phyloP scores from a whole-genome alignment of 1,140 invertebrate species.

The Harlomillsia oculata region DNA sequence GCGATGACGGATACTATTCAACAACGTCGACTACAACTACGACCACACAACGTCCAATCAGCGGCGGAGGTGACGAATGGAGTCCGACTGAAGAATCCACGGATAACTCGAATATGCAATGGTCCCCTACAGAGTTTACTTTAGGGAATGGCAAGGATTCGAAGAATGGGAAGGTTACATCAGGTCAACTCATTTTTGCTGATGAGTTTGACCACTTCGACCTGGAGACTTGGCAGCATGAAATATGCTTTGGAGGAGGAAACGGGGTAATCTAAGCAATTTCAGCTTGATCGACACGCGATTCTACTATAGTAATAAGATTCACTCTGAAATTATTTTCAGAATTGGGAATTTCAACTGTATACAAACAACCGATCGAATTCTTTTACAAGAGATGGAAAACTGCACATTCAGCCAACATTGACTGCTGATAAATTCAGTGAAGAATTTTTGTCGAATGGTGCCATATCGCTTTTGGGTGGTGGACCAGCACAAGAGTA shows the following conservation, averaged over 20 bases:
- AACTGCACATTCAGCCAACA: constrained; percentile 41
- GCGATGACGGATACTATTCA: too few relatives aligned
- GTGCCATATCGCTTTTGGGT: neutral
- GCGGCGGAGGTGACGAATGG: neutral
- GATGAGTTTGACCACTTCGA: constrained; percentile 16
- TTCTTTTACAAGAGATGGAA: constrained; percentile 39
- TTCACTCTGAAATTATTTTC: neutral
- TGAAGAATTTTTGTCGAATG: constrained; percentile 37
- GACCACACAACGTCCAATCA: neutral
- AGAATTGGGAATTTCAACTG: constrained; percentile 29
- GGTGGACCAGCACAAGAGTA: neutral
- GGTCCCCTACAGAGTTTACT: neutral
- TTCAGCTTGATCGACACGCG: neutral
- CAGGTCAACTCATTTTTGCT: constrained; percentile 21
- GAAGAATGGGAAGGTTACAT: neutral
- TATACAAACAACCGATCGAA: constrained; percentile 25
- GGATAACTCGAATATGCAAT: neutral
- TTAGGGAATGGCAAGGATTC: neutral
- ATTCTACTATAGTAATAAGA: constrained; percentile 27
- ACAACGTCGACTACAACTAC: neutral
- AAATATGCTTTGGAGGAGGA: constrained; percentile 15
- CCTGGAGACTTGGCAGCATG: constrained; percentile 19
- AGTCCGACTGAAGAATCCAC: neutral
- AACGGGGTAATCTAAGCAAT: constrained; percentile 2
- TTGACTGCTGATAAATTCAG: constrained; percentile 40